Percentiles rank a stretch among this genome's conserved stretches.
These are phyloP conservation scores for Ageneiosus marmoratus DNA, from an alignment of 2,113 vertebrate genomes.

Conservation along the genomic window DNA sequence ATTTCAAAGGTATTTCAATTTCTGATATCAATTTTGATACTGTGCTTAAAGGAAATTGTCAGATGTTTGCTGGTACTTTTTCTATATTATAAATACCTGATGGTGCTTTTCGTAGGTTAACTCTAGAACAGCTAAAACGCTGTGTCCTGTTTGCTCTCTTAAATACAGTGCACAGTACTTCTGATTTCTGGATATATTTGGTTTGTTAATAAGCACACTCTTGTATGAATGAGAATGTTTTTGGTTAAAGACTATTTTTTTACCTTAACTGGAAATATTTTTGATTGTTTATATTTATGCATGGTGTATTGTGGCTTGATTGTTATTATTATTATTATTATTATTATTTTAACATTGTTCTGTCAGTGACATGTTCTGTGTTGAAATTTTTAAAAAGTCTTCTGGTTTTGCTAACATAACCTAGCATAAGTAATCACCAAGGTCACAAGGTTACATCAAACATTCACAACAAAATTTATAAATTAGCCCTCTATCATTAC, in stretches of 20 bases:
- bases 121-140: slow-evolving; percentile 33
- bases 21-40: slow-evolving; percentile 46
- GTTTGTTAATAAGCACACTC: slow-evolving; percentile 28
- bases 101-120: slow-evolving; percentile 50
- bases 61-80: slow-evolving; percentile 38
- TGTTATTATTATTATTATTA: background rate
- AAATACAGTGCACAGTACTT: slow-evolving; percentile 5
- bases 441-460: background rate
- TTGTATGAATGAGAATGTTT: slow-evolving; percentile 29
- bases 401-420: slow-evolving; percentile 41
- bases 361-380: background rate
- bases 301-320: slow-evolving; percentile 12
- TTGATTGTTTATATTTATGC: slow-evolving; percentile 17
- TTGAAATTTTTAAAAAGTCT: background rate
- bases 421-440: background rate
- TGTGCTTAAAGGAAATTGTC: slow-evolving; percentile 18
- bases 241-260: slow-evolving; percentile 37
- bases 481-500: background rate
- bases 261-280: slow-evolving; percentile 32
- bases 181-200: slow-evolving; percentile 20
- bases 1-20: slow-evolving; percentile 35
- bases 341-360: background rate
- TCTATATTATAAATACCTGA: slow-evolving; percentile 35
- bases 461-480: background rate
- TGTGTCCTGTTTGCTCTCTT: slow-evolving; percentile 13